Evolutionary conservation across 1,140 invertebrate species (phyloP), one percentile per base, ranked within the genome.

Genomic region (Gryllus bimaculatus): DNA sequence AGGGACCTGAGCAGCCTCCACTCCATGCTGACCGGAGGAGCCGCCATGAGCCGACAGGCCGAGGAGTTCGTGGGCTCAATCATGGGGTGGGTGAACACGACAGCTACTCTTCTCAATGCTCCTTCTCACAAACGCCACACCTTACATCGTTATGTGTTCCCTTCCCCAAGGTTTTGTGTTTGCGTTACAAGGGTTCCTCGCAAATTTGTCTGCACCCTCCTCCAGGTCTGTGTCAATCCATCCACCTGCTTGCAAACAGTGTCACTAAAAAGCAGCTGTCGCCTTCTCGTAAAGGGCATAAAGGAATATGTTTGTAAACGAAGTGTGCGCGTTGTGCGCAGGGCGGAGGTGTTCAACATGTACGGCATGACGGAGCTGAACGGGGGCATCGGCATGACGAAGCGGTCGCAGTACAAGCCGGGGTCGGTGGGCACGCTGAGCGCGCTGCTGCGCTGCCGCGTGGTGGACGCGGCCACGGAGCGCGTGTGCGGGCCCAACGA

Each of bases 381-480:
- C 54, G 18, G 54, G 10, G 54, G 54, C 54, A 66, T 66, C 18
- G 54, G 54, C 54, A 66, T 66, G 10, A 66, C 54, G 10, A 66
- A 66, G 54, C 18, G 10, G 18, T 7, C 18, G 10, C 10, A 66
- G 54, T 18, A 18, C 54, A 66, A 66, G 18, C 10, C 54, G 54
- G 54, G 54, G 2, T 66, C 54, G 10, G 54, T 66, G 10, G 54
- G 54, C 18, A 66, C 10, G 18, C 54, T 66, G 54, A 13, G 54
- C 54, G 10, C 54, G 10, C 18, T 66, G 10, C 20, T 20, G 80
- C 3, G 76, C 74, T 26, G 26, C n/a, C 81, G 87, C 88, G 87
- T 92, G 0, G 80, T 91, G 80, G 90, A 93, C 84, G 83, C 89
- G 47, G 89, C 92, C 73, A 92, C 87, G 8, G 88, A 89, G 8